Percentiles rank a stretch among this genome's conserved stretches.
Evolutionary conservation across 2,113 vertebrate genomes (phyloP).

Genomic region (Axis porcinus): DNA sequence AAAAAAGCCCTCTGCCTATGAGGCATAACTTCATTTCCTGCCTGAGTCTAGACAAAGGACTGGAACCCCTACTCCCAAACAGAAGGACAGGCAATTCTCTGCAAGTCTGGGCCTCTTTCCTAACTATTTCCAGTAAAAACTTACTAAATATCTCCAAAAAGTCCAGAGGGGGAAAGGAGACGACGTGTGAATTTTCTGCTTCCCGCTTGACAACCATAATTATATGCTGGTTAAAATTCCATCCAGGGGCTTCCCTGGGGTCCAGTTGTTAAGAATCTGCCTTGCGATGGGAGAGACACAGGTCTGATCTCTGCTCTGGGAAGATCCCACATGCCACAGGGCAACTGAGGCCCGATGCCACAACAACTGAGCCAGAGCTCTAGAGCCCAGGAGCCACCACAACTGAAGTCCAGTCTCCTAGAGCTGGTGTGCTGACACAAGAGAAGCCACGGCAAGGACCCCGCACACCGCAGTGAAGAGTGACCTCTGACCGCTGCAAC

Average conservation of each 20-base stretch:
- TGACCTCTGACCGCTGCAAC: neutral
- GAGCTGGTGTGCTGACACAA: neutral
- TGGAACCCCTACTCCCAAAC: neutral
- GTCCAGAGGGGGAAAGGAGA: neutral
- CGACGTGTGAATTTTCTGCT: neutral
- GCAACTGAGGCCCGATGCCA: neutral
- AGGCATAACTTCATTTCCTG: neutral
- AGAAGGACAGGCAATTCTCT: neutral
- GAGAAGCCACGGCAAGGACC: neutral
- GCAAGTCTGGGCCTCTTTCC: neutral
- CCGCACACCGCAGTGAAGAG: neutral
- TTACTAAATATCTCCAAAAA: neutral
- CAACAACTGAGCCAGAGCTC: neutral
- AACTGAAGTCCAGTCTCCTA: neutral
- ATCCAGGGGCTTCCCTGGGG: neutral
- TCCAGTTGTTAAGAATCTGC: neutral
- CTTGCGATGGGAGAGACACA: neutral
- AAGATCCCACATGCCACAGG: neutral
- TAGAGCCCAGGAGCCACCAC: neutral
- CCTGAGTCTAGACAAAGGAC: neutral
- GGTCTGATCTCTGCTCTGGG: neutral
- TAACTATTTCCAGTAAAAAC: neutral
- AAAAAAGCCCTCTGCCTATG: neutral
- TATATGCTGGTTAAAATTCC: conserved; percentile 9
- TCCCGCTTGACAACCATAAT: neutral